Evolutionary conservation across 2,888 invertebrate genomes (phyloP).

Genomic region (Unio pictorum): DNA sequence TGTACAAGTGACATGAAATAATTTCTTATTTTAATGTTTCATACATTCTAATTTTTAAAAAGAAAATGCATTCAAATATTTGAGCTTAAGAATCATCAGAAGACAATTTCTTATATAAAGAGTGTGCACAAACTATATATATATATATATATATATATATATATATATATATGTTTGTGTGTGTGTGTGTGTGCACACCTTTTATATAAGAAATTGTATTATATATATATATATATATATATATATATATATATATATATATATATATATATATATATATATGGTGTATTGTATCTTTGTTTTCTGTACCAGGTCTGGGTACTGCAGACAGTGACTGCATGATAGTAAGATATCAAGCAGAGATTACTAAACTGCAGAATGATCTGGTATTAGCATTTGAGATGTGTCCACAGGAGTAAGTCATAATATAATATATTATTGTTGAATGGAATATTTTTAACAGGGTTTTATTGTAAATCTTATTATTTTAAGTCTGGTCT

Average conservation of each 20-base stretch:
- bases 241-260: too few species aligned
- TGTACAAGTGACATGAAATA: too few species aligned
- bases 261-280: too few species aligned
- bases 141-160: too few species aligned
- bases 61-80: neutral
- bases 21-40: too few species aligned
- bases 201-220: too few species aligned
- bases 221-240: too few species aligned
- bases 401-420: too few species aligned
- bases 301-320: constrained; percentile 43
- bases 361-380: constrained; percentile 40
- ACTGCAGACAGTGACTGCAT: constrained; percentile 48
- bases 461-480: neutral
- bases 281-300: neutral
- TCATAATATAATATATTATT: too few species aligned
- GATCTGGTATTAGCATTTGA: constrained; percentile 12
- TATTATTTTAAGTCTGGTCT: neutral
- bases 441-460: too few species aligned
- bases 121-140: neutral
- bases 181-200: too few species aligned
- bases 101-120: neutral
- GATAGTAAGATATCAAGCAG: constrained; percentile 57
- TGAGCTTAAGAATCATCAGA: neutral
- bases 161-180: too few species aligned
- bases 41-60: neutral